Base-by-base conservation (phyloP, 2,888 invertebrate species). In the Eupithecia subfuscata region DNA sequence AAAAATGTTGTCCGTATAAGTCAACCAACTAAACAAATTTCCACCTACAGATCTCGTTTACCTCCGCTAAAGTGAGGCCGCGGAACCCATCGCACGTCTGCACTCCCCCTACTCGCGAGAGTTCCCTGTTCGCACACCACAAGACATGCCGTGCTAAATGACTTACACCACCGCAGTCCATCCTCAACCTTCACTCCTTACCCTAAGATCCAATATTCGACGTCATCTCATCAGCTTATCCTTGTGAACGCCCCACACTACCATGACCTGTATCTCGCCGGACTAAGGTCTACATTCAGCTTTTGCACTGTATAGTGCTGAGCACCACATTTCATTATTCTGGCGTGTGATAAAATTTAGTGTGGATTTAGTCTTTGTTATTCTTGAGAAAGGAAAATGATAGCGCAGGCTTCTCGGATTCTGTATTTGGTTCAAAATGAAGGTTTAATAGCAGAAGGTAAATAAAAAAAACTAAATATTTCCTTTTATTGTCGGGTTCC, bases 401-500 rank as follows among this genome's bases (percentile, higher is more conserved):
- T 76, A 43, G 25, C 16, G 56, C 43, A 52, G 43, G 25, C 25
- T 64, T 30, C 30, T 64, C 18, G 9, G 63, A n/a, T 0, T 45
- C 45, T 45, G 45, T 45, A n/a, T 52, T 18, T 52, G 9, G 63
- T 64, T 30, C 7, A 34, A 64, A 34, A 34, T 18, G 22, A 64
- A 68, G 43, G 40, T 43, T 34, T 67, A 22, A 3, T 12, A n/a
- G n/a, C n/a, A 22, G 6, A 9, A 12, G 37, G n/a, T 40, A 67
- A 40, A 67, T 25, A 56, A 0, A 60, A 25, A 37, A 37, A 67
- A n/a, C 37, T 65, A 40, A 67, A 12, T n/a, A 2, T 40, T 5
- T 34, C 87, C 86, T 88, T 90, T 89, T 89, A 89, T 89, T 79
- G 82, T 25, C 18, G 68, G 34, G 88, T 89, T 89, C 86, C 86